Base-by-base conservation (phyloP, 2,888 invertebrate genomes). In the Calameuta idolon region DNA sequence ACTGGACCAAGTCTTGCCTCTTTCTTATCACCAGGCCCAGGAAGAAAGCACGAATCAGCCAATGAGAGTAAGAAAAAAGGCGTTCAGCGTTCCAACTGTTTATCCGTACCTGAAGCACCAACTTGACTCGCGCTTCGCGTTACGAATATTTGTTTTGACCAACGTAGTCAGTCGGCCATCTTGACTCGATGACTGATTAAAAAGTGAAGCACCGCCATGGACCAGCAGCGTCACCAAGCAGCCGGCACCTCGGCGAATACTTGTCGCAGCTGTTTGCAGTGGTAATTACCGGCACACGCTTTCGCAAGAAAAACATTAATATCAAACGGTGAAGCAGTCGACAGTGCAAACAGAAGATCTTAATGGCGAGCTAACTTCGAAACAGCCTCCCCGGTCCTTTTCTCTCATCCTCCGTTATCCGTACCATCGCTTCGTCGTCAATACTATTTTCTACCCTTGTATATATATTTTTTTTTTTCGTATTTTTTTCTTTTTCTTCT, bases 221-320 rank as follows among this genome's bases (percentile, higher is more conserved):
- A 55, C 15, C 9, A 55, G 55, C 15, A 9, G 55, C 23, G 55
- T 55, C 55, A 55, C 55, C 55, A 23, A 23, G 55, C 55, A 55
- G 55, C 23, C 55, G 55, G 55, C 55, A 55, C 55, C 55, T 55
- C 23, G 9, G 55, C 23, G 55, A 55, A 55, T 55, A 23, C 23
- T 55, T 35, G 73, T 55, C 55, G 55, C 75, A 33, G 80, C 82
- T 88, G 83, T 90, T 90, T 88, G 86, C 86, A 81, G 84, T 82
- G 85, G 86, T 89, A 90, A 90, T 90, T 89, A 90, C 86, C 80
- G 84, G 84, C 84, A 83, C 69, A 69, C 55, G 76, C 34, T 86
- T 84, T 87, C 85, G 85, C 85, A 90, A 90, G 90, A 90, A 90
- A 90, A 90, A 90, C 90, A 90, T 90, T 90, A 90, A 90, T 90